Evolutionary conservation across 2,113 vertebrate genomes (phyloP).

Genomic region (Alces alces): DNA sequence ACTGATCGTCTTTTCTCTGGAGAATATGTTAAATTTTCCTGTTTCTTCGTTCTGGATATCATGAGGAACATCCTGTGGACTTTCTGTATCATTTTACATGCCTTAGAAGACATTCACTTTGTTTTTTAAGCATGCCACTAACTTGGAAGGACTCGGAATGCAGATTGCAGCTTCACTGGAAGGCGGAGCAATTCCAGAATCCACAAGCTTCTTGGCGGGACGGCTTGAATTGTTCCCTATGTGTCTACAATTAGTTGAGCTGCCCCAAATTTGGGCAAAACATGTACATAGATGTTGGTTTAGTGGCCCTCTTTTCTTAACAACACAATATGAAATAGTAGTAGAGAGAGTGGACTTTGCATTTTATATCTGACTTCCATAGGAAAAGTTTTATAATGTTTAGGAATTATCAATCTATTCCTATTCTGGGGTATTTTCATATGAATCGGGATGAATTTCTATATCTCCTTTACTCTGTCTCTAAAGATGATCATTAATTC

Average conservation of each 20-base stretch:
- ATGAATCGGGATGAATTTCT: background rate
- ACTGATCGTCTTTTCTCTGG: background rate
- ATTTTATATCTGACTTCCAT: too few species aligned
- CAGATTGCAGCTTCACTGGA: background rate
- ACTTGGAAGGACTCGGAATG: background rate
- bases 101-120: background rate
- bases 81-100: background rate
- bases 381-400: background rate
- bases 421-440: background rate
- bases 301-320: background rate
- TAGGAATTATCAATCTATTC: too few species aligned
- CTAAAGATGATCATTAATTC: background rate
- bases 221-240: fast-evolving
- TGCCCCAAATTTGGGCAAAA: background rate
- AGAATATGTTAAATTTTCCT: background rate
- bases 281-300: fast-evolving
- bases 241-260: fast-evolving
- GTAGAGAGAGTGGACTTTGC: fast-evolving
- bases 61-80: background rate
- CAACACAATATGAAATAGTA: background rate
- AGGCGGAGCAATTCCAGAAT: too few species aligned
- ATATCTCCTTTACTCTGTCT: too few species aligned
- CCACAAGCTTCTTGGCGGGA: too few species aligned
- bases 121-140: background rate
- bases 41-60: background rate